Evolutionary conservation across 2,797 vertebrate species (phyloP).

Genomic region (Cheirogaleus major): DNA sequence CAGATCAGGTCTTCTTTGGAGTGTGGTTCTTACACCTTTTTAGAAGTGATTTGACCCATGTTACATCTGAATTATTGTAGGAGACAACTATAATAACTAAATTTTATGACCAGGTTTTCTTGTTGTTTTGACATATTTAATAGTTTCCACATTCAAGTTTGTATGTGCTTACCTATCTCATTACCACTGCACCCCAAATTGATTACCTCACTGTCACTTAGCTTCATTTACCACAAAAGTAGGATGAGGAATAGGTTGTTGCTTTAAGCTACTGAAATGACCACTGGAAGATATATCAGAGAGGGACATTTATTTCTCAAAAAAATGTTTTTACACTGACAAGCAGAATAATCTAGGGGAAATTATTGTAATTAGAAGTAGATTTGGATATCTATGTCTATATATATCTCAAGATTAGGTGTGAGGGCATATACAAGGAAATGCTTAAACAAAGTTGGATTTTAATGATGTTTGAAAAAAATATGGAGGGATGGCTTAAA

Average conservation of each 20-base stretch:
- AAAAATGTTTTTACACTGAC: slow-evolving; percentile 24
- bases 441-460: neutral
- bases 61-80: neutral
- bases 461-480: slow-evolving; percentile 8
- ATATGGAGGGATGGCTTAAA: neutral
- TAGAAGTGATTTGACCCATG: slow-evolving; percentile 24
- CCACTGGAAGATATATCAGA: neutral
- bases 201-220: neutral
- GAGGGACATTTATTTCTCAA: neutral
- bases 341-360: neutral
- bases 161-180: neutral
- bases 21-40: neutral
- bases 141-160: neutral
- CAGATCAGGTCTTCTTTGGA: neutral
- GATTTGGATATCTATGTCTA: neutral
- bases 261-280: neutral
- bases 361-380: neutral
- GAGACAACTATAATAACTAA: neutral
- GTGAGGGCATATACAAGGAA: neutral
- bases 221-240: neutral
- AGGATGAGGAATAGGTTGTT: neutral
- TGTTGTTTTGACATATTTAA: neutral
- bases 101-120: neutral
- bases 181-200: neutral
- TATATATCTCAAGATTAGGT: neutral